Base-by-base conservation (phyloP, 2,888 invertebrate genomes). In the Hylaea fasciaria region DNA sequence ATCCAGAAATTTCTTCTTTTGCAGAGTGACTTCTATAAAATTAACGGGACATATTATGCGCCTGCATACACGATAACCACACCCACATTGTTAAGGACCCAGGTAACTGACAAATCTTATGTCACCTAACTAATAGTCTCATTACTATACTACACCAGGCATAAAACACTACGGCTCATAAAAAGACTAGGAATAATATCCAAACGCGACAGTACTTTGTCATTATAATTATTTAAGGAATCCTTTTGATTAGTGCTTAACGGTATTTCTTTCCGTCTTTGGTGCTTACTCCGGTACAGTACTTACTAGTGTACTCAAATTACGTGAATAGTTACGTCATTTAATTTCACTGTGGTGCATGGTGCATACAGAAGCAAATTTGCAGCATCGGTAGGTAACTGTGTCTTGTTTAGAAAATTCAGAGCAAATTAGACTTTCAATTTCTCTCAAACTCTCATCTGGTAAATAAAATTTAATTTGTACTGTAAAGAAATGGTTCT, bases 21-120 rank as follows among this genome's bases (percentile, higher is more conserved):
- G 57, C 91, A 92, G 91, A 91, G 90, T 67, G 91, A 91, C 91
- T 91, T 92, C 91, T 91, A 91, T 92, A 92, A 87, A 91, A 85
- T 90, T 77, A 92, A 92, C 75, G 91, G 87, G 77, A 86, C 91
- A 69, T 87, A 83, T 85, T 87, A 86, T 81, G 81, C 85, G 78
- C 85, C 88, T 75, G 81, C 85, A 69, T 83, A 80, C 78, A 80
- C 86, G 75, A 79, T 85, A 81, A 81, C 87, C 44, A 83, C 89
- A 79, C 82, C 89, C 59, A 79, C 80, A 78, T 75, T 81, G 74
- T 78, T 83, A 78, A 77, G 86, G 83, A 83, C 78, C 62, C 88
- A 90, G 90, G 89, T 90, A 90, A 85, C 69, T 72, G 73, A 67
- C 69, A 72, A 64, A 62, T 65, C 58, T 48, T 62, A 57, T 49